These are phyloP conservation scores for Zosterops borbonicus DNA, from an alignment of 2,113 vertebrate species.

Conservation along the genomic window DNA sequence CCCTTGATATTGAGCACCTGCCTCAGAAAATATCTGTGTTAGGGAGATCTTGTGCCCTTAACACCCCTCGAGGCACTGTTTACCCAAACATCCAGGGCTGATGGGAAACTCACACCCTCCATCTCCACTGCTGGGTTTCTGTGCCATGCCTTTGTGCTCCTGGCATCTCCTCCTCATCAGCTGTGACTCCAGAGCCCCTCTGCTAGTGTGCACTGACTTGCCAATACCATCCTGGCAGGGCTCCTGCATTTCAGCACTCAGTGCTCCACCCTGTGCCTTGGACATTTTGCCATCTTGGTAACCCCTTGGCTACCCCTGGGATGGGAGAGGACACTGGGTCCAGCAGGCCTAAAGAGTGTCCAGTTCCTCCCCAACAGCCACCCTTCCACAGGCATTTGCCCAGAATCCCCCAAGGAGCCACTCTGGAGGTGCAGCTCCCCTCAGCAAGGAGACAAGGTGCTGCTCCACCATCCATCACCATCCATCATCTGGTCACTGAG, in stretches of 20 bases:
- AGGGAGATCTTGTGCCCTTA: neutral
- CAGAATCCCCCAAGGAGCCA: neutral
- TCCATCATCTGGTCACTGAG: neutral
- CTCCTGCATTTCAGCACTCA: neutral
- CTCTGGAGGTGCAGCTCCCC: neutral
- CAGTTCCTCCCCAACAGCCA: neutral
- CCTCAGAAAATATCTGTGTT: neutral
- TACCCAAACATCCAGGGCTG: neutral
- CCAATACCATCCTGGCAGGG: neutral
- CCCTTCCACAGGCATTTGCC: neutral
- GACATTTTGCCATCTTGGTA: neutral
- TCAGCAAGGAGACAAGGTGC: neutral
- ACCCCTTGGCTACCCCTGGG: neutral
- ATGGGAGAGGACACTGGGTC: neutral
- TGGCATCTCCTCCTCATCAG: neutral
- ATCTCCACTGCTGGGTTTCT: neutral
- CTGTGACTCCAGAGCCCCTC: neutral
- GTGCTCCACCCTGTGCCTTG: neutral
- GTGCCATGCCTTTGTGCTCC: neutral
- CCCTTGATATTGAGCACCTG: neutral
- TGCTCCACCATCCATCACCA: neutral
- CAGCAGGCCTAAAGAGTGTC: neutral
- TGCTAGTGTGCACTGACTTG: neutral
- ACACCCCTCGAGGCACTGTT: neutral
- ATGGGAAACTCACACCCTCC: neutral